These are phyloP conservation scores for Lottia scabra DNA, from an alignment of 2,888 invertebrate species.

Conservation along the genomic window DNA sequence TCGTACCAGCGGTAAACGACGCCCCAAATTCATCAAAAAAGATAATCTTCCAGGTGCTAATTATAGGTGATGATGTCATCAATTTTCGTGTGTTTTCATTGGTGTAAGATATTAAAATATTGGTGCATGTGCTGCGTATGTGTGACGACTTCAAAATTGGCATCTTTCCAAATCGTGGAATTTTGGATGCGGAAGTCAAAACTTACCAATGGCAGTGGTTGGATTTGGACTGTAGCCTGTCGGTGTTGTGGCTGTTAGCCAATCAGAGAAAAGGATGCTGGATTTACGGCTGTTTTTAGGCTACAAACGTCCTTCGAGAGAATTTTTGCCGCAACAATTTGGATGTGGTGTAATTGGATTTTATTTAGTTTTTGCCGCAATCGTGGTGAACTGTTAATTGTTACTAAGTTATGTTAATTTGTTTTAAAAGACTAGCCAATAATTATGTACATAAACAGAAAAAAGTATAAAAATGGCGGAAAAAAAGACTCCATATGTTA, in stretches of 20 bases:
- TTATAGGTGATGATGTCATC: constrained; percentile 13
- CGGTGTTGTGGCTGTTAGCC: too few relatives aligned
- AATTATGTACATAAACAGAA: neutral
- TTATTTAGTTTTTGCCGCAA: too few relatives aligned
- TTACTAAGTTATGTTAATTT: constrained; percentile 5
- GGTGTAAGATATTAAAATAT: neutral
- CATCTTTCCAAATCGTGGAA: too few relatives aligned
- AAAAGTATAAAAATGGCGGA: neutral
- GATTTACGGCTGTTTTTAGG: neutral
- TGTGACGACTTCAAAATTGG: neutral
- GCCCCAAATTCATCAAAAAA: constrained; percentile 23
- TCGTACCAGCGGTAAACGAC: constrained; percentile 24
- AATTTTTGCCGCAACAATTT: too few relatives aligned
- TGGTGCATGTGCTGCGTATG: constrained; percentile 1
- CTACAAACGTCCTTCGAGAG: neutral
- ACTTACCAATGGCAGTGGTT: too few relatives aligned
- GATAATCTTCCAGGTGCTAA: constrained; percentile 16
- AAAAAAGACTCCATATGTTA: neutral
- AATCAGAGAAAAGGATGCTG: neutral
- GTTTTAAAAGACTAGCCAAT: neutral
- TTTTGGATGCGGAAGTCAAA: too few relatives aligned
- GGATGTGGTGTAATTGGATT: too few relatives aligned
- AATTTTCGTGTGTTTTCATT: neutral
- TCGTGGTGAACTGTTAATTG: constrained; percentile 6
- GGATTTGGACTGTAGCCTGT: too few relatives aligned